These are phyloP conservation scores for Tinea semifulvella DNA, from an alignment of 2,888 invertebrate species.

Conservation along the genomic window DNA sequence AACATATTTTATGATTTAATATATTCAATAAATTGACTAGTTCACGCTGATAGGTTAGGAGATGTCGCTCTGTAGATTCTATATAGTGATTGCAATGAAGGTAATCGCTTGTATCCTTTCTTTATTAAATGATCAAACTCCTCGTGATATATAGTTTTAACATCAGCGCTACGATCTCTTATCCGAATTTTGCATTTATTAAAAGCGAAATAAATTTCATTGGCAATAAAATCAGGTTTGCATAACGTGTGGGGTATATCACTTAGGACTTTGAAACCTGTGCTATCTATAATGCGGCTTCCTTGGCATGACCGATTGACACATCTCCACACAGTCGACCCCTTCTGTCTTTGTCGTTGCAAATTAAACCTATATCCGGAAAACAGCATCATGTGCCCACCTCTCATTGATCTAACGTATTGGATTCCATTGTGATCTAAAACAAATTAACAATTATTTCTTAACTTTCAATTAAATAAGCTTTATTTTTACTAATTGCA, in stretches of 20 bases:
- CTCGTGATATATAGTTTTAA: conserved; percentile 2
- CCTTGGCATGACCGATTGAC: conserved; percentile 1
- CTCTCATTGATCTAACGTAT: conserved; percentile 23
- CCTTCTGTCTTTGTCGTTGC: background rate
- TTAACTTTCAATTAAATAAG: no score
- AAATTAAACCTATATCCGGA: conserved; percentile 13
- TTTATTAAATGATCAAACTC: conserved; percentile 5
- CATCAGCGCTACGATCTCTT: conserved; percentile 7
- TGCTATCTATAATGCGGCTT: conserved; percentile 1
- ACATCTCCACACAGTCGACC: conserved; percentile 1
- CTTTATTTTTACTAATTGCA: no score
- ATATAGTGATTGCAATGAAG: background rate
- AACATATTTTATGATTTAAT: no score
- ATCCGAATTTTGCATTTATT: conserved; percentile 3
- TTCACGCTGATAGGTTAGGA: background rate
- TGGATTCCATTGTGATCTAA: conserved; percentile 11
- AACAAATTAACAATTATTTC: background rate
- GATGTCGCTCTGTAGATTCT: background rate
- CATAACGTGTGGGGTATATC: background rate
- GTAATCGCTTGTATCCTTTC: background rate
- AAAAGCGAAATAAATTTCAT: conserved; percentile 5
- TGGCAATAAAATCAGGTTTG: conserved; percentile 3
- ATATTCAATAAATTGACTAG: no score
- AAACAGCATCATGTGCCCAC: conserved; percentile 16
- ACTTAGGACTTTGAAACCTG: background rate